Evolutionary conservation across 2,888 invertebrate species (phyloP), one percentile per base, ranked within the genome.

Genomic region (Orthosia gothica): DNA sequence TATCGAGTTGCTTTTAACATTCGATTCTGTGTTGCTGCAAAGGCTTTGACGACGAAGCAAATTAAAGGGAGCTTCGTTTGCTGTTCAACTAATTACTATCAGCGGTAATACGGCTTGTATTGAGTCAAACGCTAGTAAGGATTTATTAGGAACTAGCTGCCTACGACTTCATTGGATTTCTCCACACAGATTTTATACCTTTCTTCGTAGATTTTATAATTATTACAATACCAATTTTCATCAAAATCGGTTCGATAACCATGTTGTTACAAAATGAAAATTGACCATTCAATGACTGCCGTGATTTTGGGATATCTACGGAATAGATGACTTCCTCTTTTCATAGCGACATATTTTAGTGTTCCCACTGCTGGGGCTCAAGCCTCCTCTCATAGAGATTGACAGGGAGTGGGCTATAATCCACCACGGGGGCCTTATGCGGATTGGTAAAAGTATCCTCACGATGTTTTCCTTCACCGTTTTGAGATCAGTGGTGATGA

Each of bases 61-160:
- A 84, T 82, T 84, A 84, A 15, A 84, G 71, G 45, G 76, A 76
- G 57, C 54, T 50, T 59, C 49, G 61, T 79, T 71, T 72, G 66
- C 57, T 45, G 69, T 70, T 57, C 55, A 13, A 49, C 47, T 81
- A 81, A 81, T 81, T 81, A 76, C 62, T 26, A 11, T 11, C 13
- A 23, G 26, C 16, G n/a, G 47, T 13, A 62, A 13, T 23, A 20
- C 4, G 26, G 4, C 26, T 50, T 55, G n/a, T 18, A 45, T 54
- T 47, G 23, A 62, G 52, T 20, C 49, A 50, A 47, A 67, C 9
- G 9, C 15, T 40, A 23, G 9, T 52, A 45, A 26, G n/a, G 52
- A 73, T 32, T 71, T 47, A 52, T 40, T 16, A 47, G 15, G 15
- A 63, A 52, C 23, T 57, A 32, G 18, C 9, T 47, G 45, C 11